Conservation (phyloP, 2,797 vertebrate genomes). For the Microtus californicus region DNA sequence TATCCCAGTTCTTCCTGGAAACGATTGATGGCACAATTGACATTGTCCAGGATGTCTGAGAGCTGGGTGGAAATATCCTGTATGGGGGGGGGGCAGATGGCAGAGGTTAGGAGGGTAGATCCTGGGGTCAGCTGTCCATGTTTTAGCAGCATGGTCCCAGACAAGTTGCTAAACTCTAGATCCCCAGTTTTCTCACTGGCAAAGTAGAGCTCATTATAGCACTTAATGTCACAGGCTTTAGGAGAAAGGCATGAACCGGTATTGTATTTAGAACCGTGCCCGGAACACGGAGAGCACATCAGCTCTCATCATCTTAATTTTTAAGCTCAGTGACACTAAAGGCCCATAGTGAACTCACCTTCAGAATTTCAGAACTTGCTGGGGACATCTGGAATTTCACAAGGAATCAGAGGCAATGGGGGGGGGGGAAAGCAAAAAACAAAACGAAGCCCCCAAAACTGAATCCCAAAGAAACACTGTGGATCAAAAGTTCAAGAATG, state of each 20-base stretch:
- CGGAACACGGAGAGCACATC: background rate
- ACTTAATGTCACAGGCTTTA: background rate
- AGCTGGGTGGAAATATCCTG: constrained; percentile 80
- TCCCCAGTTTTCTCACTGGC: background rate
- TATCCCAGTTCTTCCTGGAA: constrained; percentile 80
- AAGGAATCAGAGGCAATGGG: constrained; percentile 26
- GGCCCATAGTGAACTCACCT: constrained; percentile 5
- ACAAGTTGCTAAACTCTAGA: background rate
- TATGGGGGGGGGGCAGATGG: background rate
- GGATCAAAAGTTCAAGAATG: constrained; percentile 2
- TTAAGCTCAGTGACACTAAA: constrained; percentile 56
- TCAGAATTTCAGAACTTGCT: constrained; percentile 66
- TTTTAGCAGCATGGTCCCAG: background rate
- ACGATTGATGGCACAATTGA: constrained; percentile 72
- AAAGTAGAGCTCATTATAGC: background rate
- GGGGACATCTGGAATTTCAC: constrained; percentile 1
- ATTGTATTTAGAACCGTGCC: constrained; percentile 21
- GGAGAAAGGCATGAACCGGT: constrained; percentile 10
- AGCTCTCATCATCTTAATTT: constrained; percentile 8
- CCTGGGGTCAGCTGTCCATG: background rate
- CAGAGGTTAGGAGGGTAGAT: background rate
- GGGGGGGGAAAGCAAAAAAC: background rate
- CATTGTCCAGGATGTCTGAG: constrained; percentile 78
- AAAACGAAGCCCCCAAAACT: background rate
- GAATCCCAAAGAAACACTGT: constrained; percentile 36